A percentile compares a stretch with the other conserved stretches of the same genome.
phyloP scores from a whole-genome alignment of 2,797 vertebrate genomes.

The Galagoides demidoff region DNA sequence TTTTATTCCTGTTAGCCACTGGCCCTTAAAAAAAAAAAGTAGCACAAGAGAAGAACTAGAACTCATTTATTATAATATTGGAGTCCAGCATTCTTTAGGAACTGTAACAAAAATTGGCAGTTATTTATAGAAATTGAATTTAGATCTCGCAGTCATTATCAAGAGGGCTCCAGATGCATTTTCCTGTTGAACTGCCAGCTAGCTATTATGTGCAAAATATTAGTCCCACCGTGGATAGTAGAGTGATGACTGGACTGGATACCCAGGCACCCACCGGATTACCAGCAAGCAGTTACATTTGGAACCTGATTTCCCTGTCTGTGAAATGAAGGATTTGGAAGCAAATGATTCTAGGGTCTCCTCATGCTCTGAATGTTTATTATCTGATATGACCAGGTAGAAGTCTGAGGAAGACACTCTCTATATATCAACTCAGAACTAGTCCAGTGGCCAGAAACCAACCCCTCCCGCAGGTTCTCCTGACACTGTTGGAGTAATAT shows the following conservation, averaged over 20 bases:
- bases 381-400: slow-evolving; percentile 25
- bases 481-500: not conserved
- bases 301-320: slow-evolving; percentile 55
- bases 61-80: slow-evolving; percentile 57
- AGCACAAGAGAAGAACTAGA: slow-evolving; percentile 48
- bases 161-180: slow-evolving; percentile 43
- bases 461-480: not conserved
- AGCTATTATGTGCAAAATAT: slow-evolving; percentile 60
- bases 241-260: slow-evolving; percentile 23
- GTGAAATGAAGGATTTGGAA: slow-evolving; percentile 50
- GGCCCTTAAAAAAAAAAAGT: slow-evolving; percentile 41
- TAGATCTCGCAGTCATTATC: slow-evolving; percentile 50
- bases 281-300: not conserved
- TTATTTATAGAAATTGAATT: slow-evolving; percentile 72
- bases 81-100: slow-evolving; percentile 49
- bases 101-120: slow-evolving; percentile 64
- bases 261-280: not conserved
- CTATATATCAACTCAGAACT: slow-evolving; percentile 2
- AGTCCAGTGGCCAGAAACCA: slow-evolving; percentile 28
- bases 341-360: slow-evolving; percentile 33
- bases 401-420: not conserved
- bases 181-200: slow-evolving; percentile 37
- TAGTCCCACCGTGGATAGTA: not conserved
- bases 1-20: slow-evolving; percentile 45
- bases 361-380: not conserved